phyloP scores from a whole-genome alignment of 2,113 vertebrate genomes.

The Coregonus clupeaformis region DNA sequence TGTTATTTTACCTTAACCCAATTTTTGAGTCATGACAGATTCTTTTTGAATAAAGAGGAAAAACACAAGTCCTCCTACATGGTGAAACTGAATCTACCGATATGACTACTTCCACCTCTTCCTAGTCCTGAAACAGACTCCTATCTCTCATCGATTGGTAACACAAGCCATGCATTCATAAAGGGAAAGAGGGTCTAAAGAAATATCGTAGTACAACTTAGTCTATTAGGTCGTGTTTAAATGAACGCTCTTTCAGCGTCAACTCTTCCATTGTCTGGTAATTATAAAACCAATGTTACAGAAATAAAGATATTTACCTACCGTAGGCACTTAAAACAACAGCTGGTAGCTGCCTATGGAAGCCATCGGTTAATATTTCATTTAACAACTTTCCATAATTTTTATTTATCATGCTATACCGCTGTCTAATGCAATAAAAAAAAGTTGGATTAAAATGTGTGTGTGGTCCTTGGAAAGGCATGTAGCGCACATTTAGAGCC shows the following conservation, averaged over 20 bases:
- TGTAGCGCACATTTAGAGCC: not conserved
- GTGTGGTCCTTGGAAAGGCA: not conserved
- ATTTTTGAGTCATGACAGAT: too few relatives aligned
- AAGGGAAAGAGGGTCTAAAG: not conserved
- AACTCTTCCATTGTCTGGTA: constrained; percentile 10
- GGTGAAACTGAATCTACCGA: too few relatives aligned
- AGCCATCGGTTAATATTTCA: constrained; percentile 15
- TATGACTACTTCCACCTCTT: constrained; percentile 3
- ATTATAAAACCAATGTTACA: not conserved
- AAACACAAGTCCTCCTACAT: not conserved
- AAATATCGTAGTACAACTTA: not conserved
- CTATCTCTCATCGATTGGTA: not conserved
- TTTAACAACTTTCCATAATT: constrained; percentile 18
- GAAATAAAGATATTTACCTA: constrained; percentile 21
- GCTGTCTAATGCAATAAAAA: constrained; percentile 71
- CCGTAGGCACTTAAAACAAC: constrained; percentile 36
- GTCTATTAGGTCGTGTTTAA: not conserved
- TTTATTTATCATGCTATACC: constrained; percentile 58
- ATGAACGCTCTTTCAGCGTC: constrained; percentile 10
- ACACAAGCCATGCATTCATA: not conserved
- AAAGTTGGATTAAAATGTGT: constrained; percentile 36
- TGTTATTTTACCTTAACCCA: constrained; percentile 21
- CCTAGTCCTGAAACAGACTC: constrained; percentile 17
- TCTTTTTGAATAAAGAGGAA: too few relatives aligned
- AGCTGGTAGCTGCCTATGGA: constrained; percentile 23